Evolutionary conservation across 2,113 vertebrate species (phyloP).

Genomic region (Chelonoidis abingdonii): DNA sequence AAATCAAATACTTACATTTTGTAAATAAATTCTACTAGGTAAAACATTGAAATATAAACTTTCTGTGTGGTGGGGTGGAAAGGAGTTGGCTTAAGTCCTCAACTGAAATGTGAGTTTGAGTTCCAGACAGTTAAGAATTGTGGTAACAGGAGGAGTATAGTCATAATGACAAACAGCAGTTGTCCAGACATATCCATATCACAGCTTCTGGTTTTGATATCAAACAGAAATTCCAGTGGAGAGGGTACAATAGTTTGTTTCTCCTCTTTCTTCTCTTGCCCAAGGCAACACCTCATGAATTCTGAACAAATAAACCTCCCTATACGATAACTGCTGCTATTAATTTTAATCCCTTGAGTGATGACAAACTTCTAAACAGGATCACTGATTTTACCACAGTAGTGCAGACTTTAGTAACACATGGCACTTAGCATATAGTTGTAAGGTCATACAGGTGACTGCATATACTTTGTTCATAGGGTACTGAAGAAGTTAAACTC

Average conservation of each 20-base stretch:
- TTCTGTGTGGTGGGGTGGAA: rapidly evolving
- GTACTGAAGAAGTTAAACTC: rapidly evolving
- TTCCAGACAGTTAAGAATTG: background rate
- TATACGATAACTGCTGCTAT: background rate
- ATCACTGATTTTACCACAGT: background rate
- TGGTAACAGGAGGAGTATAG: background rate
- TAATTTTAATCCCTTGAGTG: background rate
- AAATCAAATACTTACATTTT: background rate
- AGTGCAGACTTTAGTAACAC: background rate
- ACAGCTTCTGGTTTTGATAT: background rate
- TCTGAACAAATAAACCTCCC: background rate
- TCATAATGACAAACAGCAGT: background rate
- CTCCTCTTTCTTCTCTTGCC: background rate
- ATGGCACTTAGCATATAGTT: rapidly evolving
- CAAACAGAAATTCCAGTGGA: background rate
- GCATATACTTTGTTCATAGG: background rate
- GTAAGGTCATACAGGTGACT: background rate
- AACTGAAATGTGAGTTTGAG: background rate
- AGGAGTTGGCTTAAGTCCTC: background rate
- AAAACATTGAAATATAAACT: background rate
- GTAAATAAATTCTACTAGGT: too few species aligned
- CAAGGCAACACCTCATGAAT: background rate
- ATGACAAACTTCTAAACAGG: background rate
- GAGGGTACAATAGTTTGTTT: background rate
- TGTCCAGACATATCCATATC: background rate